phyloP scores from a whole-genome alignment of 2,113 vertebrate species.

The Eulemur rufifrons region DNA sequence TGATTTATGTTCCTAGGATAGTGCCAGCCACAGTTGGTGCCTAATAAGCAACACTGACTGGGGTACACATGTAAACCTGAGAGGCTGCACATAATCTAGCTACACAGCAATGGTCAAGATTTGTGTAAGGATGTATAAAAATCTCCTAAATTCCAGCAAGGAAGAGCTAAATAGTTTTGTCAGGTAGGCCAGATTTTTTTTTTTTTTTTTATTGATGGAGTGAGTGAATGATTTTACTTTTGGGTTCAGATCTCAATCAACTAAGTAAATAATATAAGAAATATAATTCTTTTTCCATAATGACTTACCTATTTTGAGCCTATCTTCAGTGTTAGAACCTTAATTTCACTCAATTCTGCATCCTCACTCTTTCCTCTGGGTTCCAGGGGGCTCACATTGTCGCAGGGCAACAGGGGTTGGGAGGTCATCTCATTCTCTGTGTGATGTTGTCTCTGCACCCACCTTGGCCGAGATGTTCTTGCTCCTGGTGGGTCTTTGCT shows the following conservation, averaged over 20 bases:
- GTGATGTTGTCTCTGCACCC: not conserved
- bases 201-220: not conserved
- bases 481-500: not conserved
- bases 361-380: not conserved
- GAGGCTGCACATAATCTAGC: not conserved
- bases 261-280: not conserved
- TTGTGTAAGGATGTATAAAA: not conserved
- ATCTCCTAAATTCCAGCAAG: not conserved
- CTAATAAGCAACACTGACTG: not conserved
- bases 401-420: not conserved
- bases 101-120: too few relatives aligned
- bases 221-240: not conserved
- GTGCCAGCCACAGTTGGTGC: not conserved
- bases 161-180: not conserved
- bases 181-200: not conserved
- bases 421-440: too few relatives aligned
- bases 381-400: not conserved
- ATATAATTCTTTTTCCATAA: not conserved
- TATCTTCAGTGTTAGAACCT: not conserved
- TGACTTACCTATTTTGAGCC: not conserved
- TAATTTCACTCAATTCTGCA: not conserved
- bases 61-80: too few relatives aligned
- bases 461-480: not conserved
- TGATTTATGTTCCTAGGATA: not conserved
- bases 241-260: not conserved